phyloP scores from a whole-genome alignment of 1,140 invertebrate species.

The Dendroctonus ponderosae region DNA sequence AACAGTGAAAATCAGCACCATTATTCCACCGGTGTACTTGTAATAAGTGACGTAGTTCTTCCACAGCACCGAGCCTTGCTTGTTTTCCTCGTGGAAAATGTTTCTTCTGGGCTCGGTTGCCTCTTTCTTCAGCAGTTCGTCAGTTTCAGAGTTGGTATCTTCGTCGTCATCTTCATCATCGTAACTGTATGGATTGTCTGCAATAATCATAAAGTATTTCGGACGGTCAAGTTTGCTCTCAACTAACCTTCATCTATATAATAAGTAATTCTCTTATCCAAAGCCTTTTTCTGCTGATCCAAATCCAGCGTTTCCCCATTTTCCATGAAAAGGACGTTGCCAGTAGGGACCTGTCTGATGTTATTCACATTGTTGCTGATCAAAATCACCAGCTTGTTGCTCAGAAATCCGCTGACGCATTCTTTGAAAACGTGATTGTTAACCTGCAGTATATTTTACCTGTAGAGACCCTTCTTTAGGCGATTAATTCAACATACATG shows the following conservation, averaged over 20 bases:
- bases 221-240: neutral
- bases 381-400: conserved; percentile 62
- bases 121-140: conserved; percentile 23
- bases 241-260: conserved; percentile 35
- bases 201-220: neutral
- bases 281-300: conserved; percentile 28
- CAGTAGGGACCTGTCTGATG: conserved; percentile 30
- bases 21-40: conserved; percentile 38
- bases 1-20: conserved; percentile 25
- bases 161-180: conserved; percentile 4
- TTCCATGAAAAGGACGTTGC: conserved; percentile 32
- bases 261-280: conserved; percentile 37
- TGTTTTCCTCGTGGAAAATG: conserved; percentile 39
- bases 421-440: conserved; percentile 43
- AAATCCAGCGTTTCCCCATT: conserved; percentile 33
- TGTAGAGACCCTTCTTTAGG: neutral
- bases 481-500: conserved; percentile 63
- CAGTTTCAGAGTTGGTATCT: conserved; percentile 15
- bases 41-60: conserved; percentile 39
- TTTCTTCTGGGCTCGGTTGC: conserved; percentile 18
- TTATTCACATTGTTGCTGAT: conserved; percentile 71
- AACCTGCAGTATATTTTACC: conserved; percentile 8
- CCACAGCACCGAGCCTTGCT: conserved; percentile 34
- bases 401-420: conserved; percentile 11
- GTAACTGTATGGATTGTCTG: neutral